These are phyloP conservation scores for Ormyrus labotus DNA, from an alignment of 2,888 invertebrate genomes.

Conservation along the genomic window DNA sequence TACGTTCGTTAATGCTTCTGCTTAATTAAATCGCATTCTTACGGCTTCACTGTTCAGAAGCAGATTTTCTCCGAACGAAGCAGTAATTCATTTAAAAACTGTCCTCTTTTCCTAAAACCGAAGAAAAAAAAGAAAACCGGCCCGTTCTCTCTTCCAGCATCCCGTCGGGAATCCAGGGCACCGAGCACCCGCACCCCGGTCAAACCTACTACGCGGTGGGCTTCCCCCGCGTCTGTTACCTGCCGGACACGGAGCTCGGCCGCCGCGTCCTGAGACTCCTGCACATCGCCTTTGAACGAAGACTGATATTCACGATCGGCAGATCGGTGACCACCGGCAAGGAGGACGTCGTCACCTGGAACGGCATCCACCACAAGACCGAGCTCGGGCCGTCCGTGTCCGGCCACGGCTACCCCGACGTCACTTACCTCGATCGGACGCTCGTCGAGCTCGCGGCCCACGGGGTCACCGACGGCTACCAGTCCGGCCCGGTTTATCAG, in stretches of 20 bases:
- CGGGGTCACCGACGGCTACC: slow-evolving; percentile 77
- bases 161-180: slow-evolving; percentile 89
- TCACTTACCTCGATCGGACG: slow-evolving; percentile 84
- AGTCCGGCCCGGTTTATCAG: slow-evolving; percentile 68
- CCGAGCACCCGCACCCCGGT: slow-evolving; percentile 88
- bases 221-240: slow-evolving; percentile 88
- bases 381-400: slow-evolving; percentile 80
- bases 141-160: slow-evolving; percentile 78
- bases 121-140: no score
- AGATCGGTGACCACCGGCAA: slow-evolving; percentile 93
- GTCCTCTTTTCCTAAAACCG: no score
- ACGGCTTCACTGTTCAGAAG: no score
- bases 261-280: slow-evolving; percentile 85
- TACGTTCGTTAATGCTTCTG: no score
- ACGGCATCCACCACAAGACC: slow-evolving; percentile 91
- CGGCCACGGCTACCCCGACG: slow-evolving; percentile 85
- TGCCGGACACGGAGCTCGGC: slow-evolving; percentile 90
- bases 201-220: slow-evolving; percentile 92
- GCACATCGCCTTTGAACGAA: slow-evolving; percentile 89
- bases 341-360: slow-evolving; percentile 95
- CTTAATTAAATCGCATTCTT: no score
- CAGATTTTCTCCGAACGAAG: no score
- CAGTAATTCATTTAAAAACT: no score
- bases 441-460: slow-evolving; percentile 79
- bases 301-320: slow-evolving; percentile 90